Percentiles rank a stretch among this genome's conserved stretches.
Conservation (phyloP, 2,113 vertebrate genomes). For the Etia nguti region DNA sequence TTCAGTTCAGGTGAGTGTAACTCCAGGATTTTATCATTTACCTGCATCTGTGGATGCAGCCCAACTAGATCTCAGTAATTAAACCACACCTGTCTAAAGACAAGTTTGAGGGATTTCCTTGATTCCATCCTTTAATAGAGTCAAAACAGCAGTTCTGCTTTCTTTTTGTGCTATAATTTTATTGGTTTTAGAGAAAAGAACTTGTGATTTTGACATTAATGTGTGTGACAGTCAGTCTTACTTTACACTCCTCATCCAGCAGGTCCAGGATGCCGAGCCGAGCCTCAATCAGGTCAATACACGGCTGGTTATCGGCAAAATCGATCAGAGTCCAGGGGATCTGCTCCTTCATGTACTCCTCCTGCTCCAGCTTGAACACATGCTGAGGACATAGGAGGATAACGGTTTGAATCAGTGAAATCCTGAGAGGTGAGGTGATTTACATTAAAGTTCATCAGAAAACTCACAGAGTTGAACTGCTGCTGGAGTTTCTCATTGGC, state of each 20-base stretch:
- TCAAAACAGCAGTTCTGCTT: not conserved
- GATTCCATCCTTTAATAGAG: not conserved
- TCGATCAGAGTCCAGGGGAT: constrained; percentile 96
- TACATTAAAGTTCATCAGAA: not conserved
- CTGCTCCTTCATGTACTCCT: constrained; percentile 93
- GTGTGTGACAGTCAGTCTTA: constrained; percentile 32
- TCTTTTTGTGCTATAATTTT: not conserved
- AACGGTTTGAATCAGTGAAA: not conserved
- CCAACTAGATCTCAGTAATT: not conserved
- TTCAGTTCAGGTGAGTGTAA: not conserved
- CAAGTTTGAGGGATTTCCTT: not conserved
- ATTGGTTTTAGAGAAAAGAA: not conserved
- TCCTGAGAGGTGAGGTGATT: not conserved
- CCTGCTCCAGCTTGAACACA: constrained; percentile 95
- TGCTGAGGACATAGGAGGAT: constrained; percentile 70
- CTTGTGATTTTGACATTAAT: not conserved
- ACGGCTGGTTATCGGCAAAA: constrained; percentile 93
- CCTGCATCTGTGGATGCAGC: not conserved
- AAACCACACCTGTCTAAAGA: not conserved
- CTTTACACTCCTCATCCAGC: constrained; percentile 95
- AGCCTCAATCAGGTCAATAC: constrained; percentile 93
- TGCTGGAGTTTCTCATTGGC: constrained; percentile 98
- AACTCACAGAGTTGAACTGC: constrained; percentile 89
- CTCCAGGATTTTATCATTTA: not conserved
- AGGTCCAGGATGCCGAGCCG: constrained; percentile 92